Evolutionary conservation across 2,113 vertebrate genomes (phyloP).

Genomic region (Sciurus niger): DNA sequence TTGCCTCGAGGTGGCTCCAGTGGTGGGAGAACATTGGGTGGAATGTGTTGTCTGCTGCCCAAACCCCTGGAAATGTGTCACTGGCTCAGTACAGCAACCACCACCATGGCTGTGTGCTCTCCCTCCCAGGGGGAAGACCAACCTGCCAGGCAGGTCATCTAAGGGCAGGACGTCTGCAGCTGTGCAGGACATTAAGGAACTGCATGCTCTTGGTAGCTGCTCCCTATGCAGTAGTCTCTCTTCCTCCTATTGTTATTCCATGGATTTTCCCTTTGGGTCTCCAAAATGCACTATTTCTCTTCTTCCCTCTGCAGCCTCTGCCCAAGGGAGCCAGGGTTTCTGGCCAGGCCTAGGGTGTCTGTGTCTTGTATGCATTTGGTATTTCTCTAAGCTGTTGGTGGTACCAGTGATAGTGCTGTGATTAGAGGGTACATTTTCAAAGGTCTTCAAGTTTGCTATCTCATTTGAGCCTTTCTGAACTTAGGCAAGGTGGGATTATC

Average conservation of each 20-base stretch:
- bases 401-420: neutral
- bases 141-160: neutral
- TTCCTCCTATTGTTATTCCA: constrained; percentile 69
- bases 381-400: constrained; percentile 37
- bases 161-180: constrained; percentile 60
- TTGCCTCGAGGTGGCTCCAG: neutral
- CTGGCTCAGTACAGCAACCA: constrained; percentile 2
- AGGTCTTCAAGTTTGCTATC: neutral
- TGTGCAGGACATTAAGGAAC: neutral
- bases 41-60: constrained; percentile 34
- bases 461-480: neutral
- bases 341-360: constrained; percentile 38
- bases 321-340: constrained; percentile 24
- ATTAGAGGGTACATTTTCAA: neutral
- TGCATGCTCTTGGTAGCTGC: neutral
- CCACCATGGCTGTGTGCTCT: neutral
- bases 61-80: neutral
- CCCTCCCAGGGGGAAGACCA: neutral
- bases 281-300: constrained; percentile 1
- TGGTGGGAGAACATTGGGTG: neutral
- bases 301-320: constrained; percentile 37
- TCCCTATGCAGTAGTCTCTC: neutral
- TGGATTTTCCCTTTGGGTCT: constrained; percentile 65
- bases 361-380: constrained; percentile 35
- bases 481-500: neutral